Evolutionary conservation across 2,113 vertebrate species (phyloP).

Genomic region (Centropristis striata): DNA sequence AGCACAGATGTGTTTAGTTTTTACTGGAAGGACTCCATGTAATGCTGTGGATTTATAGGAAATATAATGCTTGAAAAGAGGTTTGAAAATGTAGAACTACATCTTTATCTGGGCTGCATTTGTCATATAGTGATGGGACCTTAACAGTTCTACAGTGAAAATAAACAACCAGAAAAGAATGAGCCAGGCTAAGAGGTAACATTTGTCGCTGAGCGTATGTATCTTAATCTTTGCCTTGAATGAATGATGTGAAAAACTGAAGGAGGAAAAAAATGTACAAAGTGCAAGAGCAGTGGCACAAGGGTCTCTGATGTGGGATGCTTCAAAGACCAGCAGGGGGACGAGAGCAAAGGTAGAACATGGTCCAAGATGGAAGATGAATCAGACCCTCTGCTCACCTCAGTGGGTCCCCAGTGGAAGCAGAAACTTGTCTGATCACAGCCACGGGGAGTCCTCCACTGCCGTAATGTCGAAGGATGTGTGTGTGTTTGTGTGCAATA

Average conservation of each 20-base stretch:
- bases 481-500: slow-evolving; percentile 10
- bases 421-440: slow-evolving; percentile 58
- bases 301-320: slow-evolving; percentile 41
- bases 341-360: slow-evolving; percentile 21
- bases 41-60: slow-evolving; percentile 8
- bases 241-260: slow-evolving; percentile 3
- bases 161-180: slow-evolving; percentile 35
- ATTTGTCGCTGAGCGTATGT: slow-evolving; percentile 34
- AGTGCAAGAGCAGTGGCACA: slow-evolving; percentile 29
- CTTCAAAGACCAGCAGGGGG: slow-evolving; percentile 60
- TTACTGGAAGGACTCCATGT: slow-evolving; percentile 21
- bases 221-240: slow-evolving; percentile 43
- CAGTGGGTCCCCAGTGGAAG: slow-evolving; percentile 25
- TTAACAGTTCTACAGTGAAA: slow-evolving; percentile 20
- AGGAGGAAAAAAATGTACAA: neutral
- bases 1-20: slow-evolving; percentile 4
- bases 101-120: slow-evolving; percentile 30
- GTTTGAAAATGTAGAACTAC: slow-evolving; percentile 23
- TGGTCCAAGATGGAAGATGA: slow-evolving; percentile 43
- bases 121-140: slow-evolving; percentile 18
- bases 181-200: neutral
- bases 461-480: neutral
- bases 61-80: slow-evolving; percentile 21
- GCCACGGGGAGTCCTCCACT: slow-evolving; percentile 33
- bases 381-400: slow-evolving; percentile 41